Percentiles rank a stretch among this genome's conserved stretches.
phyloP scores from a whole-genome alignment of 2,113 vertebrate species.

The Burhinus oedicnemus region DNA sequence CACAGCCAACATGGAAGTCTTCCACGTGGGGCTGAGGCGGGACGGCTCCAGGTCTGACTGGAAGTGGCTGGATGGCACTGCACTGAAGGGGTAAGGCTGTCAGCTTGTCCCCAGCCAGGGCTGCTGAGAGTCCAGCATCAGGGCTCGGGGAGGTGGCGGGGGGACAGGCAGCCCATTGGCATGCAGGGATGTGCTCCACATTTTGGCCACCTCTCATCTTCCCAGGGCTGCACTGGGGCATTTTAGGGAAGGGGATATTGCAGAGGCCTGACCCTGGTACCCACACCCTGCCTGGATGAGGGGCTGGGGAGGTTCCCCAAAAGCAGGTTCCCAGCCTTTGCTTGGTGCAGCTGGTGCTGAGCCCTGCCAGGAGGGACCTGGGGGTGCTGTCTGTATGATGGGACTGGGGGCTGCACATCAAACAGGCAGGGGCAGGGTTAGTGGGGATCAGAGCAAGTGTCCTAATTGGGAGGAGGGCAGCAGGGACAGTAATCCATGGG shows the following conservation, averaged over 20 bases:
- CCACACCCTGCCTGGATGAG: background rate
- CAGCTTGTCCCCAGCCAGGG: background rate
- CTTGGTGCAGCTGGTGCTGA: background rate
- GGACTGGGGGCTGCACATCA: background rate
- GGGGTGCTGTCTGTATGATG: fast-evolving
- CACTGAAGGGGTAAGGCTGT: background rate
- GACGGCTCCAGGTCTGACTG: background rate
- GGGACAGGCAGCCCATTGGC: background rate
- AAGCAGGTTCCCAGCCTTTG: background rate
- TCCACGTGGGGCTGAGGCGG: conserved; percentile 28
- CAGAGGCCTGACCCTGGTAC: no score
- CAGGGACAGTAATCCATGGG: background rate
- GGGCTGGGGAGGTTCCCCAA: background rate
- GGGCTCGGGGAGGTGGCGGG: fast-evolving
- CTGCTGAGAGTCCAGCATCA: background rate
- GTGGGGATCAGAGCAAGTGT: background rate
- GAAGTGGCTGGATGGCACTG: conserved; percentile 40
- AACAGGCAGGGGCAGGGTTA: no score
- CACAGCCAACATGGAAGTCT: background rate
- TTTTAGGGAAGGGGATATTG: background rate
- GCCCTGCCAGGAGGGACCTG: background rate
- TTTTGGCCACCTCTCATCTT: background rate
- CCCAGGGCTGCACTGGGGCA: background rate
- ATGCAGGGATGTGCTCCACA: background rate
- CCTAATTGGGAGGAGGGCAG: background rate